phyloP scores from a whole-genome alignment of 2,797 vertebrate genomes.

The Brachyalestes nurse region DNA sequence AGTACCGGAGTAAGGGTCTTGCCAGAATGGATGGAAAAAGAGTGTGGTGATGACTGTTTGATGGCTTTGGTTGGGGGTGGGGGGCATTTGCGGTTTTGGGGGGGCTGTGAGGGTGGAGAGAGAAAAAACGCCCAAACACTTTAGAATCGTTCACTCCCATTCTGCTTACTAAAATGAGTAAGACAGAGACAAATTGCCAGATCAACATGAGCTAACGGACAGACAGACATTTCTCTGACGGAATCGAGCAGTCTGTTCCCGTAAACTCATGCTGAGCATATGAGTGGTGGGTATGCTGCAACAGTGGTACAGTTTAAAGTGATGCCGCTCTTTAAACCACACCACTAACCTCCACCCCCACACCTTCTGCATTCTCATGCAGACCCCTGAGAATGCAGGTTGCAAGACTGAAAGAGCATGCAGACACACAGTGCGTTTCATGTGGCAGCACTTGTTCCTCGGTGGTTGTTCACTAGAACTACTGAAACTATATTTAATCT shows the following conservation, averaged over 20 bases:
- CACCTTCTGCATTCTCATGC: conserved; percentile 44
- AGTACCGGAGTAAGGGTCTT: background rate
- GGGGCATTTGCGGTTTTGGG: background rate
- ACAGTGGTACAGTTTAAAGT: conserved; percentile 34
- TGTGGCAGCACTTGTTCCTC: conserved; percentile 73
- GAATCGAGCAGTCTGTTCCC: conserved; percentile 43
- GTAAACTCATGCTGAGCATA: conserved; percentile 14
- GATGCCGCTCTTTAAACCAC: conserved; percentile 48
- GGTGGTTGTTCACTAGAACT: conserved; percentile 54
- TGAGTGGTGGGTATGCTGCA: conserved; percentile 12
- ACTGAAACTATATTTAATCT: conserved; percentile 67
- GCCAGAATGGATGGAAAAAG: background rate
- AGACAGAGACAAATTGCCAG: background rate
- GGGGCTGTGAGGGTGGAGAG: background rate
- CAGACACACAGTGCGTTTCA: conserved; percentile 65
- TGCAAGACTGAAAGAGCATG: conserved; percentile 53
- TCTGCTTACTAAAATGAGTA: background rate
- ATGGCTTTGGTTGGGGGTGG: background rate
- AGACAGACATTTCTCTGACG: background rate
- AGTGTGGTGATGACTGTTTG: background rate
- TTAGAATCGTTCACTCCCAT: background rate
- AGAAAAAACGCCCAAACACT: background rate
- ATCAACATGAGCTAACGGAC: background rate
- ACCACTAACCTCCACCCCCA: conserved; percentile 37
- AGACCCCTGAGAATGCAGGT: conserved; percentile 43